Evolutionary conservation across 1,140 invertebrate species (phyloP).

Genomic region (Drosophila willistoni): DNA sequence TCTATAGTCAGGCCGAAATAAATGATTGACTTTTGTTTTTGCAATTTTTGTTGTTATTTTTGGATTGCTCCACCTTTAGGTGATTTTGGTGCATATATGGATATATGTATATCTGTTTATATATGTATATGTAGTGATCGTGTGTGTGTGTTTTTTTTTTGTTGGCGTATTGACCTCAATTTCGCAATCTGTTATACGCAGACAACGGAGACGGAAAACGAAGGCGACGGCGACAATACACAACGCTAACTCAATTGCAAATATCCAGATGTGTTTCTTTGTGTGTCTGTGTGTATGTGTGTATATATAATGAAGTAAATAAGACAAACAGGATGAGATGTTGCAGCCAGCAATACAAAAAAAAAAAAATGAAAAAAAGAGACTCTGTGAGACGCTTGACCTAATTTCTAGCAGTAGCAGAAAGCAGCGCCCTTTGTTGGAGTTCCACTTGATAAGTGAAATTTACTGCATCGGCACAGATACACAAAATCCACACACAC

Average conservation of each 20-base stretch:
- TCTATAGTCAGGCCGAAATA: not conserved
- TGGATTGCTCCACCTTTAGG: conserved; percentile 3
- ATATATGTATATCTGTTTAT: not conserved
- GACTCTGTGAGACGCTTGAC: conserved; percentile 61
- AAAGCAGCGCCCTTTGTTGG: conserved; percentile 65
- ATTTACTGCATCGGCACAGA: conserved; percentile 36
- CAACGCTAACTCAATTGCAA: conserved; percentile 52
- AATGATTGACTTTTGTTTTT: not conserved
- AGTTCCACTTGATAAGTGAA: conserved; percentile 73
- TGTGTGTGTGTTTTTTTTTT: not conserved
- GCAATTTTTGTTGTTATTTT: not conserved
- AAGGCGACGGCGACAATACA: conserved; percentile 1
- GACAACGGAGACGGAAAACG: conserved; percentile 2
- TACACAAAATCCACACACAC: conserved; percentile 25
- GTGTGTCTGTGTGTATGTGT: not conserved
- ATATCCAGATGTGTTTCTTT: conserved; percentile 41
- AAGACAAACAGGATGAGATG: conserved; percentile 43
- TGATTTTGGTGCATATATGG: not conserved
- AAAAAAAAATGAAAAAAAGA: conserved; percentile 42
- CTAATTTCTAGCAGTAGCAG: conserved; percentile 58
- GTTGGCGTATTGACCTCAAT: conserved; percentile 68
- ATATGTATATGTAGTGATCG: not conserved
- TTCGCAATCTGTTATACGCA: conserved; percentile 48
- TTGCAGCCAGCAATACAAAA: conserved; percentile 15
- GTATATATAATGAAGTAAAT: conserved; percentile 52